Conservation (phyloP, 37 sponge, comb jelly and placozoan species). For the Cliona cf. orientalis region DNA sequence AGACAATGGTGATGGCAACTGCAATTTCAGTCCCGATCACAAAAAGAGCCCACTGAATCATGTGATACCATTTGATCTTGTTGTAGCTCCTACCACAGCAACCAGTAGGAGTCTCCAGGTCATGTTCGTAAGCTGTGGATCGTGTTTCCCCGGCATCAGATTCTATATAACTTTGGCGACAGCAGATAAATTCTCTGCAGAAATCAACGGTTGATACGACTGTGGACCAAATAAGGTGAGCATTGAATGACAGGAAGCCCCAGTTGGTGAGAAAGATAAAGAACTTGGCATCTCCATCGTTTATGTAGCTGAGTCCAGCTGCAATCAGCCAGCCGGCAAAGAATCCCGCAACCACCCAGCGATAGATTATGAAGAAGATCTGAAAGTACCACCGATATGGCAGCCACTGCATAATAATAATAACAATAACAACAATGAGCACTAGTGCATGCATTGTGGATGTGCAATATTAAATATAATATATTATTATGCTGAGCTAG, state of each 20-base stretch:
- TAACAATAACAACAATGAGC: too few relatives aligned
- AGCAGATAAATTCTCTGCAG: too few relatives aligned
- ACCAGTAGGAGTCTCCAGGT: slow-evolving; percentile 2
- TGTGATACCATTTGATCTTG: slow-evolving; percentile 68
- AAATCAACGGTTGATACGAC: slow-evolving; percentile 26
- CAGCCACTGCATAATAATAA: slow-evolving; percentile 77
- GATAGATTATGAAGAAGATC: slow-evolving; percentile 40
- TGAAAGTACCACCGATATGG: slow-evolving; percentile 60
- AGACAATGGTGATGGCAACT: slow-evolving; percentile 40
- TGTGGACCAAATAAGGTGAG: slow-evolving; percentile 54
- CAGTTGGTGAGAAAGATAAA: slow-evolving; percentile 85
- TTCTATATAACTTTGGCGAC: too few relatives aligned
- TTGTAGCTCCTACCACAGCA: slow-evolving; percentile 23
- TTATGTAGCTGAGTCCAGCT: not conserved
- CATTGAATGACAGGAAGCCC: slow-evolving; percentile 29
- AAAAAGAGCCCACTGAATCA: slow-evolving; percentile 62
- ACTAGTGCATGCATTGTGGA: too few relatives aligned
- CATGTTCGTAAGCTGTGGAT: too few relatives aligned
- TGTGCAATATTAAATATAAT: too few relatives aligned
- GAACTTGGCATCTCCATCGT: slow-evolving; percentile 31
- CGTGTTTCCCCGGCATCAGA: too few relatives aligned
- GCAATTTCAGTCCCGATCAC: slow-evolving; percentile 22
- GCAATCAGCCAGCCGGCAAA: slow-evolving; percentile 57
- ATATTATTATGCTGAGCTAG: too few relatives aligned
- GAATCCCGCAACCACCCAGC: slow-evolving; percentile 62